Base-by-base conservation (phyloP, 2,888 invertebrate species). In the Hydrotaea cyrtoneurina region DNA sequence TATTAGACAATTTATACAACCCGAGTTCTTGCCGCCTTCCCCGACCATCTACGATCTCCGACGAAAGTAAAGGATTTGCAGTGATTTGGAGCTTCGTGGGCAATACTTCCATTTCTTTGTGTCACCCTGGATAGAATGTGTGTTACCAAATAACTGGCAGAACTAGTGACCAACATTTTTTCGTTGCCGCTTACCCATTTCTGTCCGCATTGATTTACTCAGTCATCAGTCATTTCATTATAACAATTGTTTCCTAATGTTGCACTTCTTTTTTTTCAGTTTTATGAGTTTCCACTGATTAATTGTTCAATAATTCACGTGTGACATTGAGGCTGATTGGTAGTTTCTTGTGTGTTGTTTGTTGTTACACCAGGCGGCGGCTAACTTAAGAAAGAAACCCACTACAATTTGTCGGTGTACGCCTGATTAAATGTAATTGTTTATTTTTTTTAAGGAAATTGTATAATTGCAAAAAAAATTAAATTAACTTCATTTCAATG, bases 261-360 rank as follows among this genome's bases (percentile, higher is more conserved):
- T 11, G 46, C 23, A 46, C 19, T 80, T 73, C 13, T 71, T 77
- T 66, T 55, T 69, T 11, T 57, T 77, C 31, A 66, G 39, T 55
- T 36, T 31, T 31, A 4, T 43, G 59, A 23, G 13, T 55, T 43
- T 73, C 43, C 43, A 71, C 81, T 84, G 59, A 76, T 81, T 85
- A 85, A 85, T 81, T 82, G 64, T 79, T 79, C 64, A 53, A 73
- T 81, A 76, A 73, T 79, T 81, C 81, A 81, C 72, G 81, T 84
- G 84, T 50, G 84, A 78, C 81, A 82, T 85, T 85, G 76, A 79
- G 72, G 50, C 19, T 59, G 72, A 74, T 78, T 69, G 21, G 21
- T 72, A 50, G 75, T 66, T 64, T 78, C 19, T 62, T 59, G 36
- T 72, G n/a, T 0, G 19, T 66, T 64, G 7, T 36, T 36, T 36